phyloP scores from a whole-genome alignment of 2,113 vertebrate species.

The Gallinago paraguaiae region DNA sequence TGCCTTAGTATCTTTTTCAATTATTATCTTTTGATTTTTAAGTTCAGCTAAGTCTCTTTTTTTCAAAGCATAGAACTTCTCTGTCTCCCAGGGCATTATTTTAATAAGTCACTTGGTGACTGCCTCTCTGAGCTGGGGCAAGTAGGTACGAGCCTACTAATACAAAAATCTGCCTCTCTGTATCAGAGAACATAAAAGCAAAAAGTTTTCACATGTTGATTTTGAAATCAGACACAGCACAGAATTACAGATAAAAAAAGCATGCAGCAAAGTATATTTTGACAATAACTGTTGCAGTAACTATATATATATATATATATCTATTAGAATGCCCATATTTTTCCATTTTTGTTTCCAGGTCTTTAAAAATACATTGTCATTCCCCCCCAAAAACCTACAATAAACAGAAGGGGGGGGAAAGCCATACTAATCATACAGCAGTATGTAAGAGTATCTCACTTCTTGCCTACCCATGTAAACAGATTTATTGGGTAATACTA shows the following conservation, averaged over 20 bases:
- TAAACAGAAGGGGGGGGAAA: neutral
- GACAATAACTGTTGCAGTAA: neutral
- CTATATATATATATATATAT: no score
- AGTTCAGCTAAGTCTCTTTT: neutral
- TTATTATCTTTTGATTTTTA: neutral
- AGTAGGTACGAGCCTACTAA: neutral
- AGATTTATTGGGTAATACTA: neutral
- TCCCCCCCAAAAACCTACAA: neutral
- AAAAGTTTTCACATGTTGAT: neutral
- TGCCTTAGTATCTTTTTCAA: neutral
- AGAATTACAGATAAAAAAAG: neutral
- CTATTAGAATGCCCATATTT: neutral
- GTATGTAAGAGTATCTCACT: neutral
- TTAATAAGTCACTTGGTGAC: neutral
- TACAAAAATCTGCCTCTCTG: neutral
- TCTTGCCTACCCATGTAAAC: neutral
- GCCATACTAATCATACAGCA: neutral
- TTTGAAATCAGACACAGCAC: neutral
- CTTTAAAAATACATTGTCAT: neutral
- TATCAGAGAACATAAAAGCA: neutral
- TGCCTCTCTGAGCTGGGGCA: neutral
- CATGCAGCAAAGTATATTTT: neutral
- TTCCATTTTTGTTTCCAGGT: neutral
- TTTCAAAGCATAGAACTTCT: neutral
- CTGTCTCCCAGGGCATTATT: neutral